Percentiles rank a stretch among this genome's conserved stretches.
Conservation (phyloP, 2,888 invertebrate species). For the Cheilosia vulpina region DNA sequence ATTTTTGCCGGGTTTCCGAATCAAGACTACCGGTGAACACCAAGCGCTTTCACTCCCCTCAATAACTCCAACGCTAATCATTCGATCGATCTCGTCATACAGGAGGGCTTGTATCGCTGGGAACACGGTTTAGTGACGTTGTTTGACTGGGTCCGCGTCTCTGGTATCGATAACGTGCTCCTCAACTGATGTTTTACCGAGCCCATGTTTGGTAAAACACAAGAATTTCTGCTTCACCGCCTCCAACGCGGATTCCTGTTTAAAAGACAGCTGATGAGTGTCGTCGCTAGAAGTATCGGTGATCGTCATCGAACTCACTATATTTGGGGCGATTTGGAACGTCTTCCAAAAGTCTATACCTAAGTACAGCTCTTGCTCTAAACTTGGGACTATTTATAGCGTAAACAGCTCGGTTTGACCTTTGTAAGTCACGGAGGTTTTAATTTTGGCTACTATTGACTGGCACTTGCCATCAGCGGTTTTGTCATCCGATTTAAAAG, state of each 20-base stretch:
- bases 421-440: background rate
- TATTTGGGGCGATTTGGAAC: background rate
- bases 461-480: too few relatives aligned
- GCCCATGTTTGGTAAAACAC: constrained; percentile 25
- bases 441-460: background rate
- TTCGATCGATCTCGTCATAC: background rate
- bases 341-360: background rate
- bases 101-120: too few relatives aligned
- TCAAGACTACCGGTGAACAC: constrained; percentile 77
- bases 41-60: constrained; percentile 77
- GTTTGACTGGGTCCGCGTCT: too few relatives aligned
- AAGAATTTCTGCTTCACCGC: background rate
- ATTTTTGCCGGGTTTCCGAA: constrained; percentile 67
- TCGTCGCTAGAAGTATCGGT: background rate
- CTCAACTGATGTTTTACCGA: constrained; percentile 2
- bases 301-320: too few relatives aligned
- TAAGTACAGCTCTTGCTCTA: background rate
- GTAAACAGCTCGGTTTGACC: background rate
- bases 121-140: too few relatives aligned
- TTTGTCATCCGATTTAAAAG: background rate
- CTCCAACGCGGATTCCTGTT: background rate
- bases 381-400: background rate
- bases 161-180: too few relatives aligned
- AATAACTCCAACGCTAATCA: constrained; percentile 43
- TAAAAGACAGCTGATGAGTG: background rate